Evolutionary conservation across 1,140 invertebrate species (phyloP).

Genomic region (Drosophila nigrodunni): DNA sequence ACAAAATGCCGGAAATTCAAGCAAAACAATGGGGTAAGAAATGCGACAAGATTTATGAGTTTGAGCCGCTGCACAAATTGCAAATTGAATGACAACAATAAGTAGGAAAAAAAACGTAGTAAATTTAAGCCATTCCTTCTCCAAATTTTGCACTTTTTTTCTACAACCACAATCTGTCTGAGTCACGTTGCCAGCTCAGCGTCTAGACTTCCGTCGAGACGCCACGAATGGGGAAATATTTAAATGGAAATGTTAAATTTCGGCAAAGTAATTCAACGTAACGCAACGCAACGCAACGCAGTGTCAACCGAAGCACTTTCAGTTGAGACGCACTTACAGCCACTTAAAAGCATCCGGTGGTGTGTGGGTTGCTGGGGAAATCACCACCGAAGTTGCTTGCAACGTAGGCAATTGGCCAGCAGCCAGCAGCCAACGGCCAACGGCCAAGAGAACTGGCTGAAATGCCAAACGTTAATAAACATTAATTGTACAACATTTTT

Average conservation of each 20-base stretch:
- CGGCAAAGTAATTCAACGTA: constrained; percentile 6
- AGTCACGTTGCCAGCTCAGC: constrained; percentile 51
- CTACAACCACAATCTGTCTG: constrained; percentile 9
- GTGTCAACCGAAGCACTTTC: constrained; percentile 3
- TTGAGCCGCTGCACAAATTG: constrained; percentile 58
- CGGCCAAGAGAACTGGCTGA: constrained; percentile 6
- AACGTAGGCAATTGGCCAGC: constrained; percentile 42
- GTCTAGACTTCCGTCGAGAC: constrained; percentile 81
- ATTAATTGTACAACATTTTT: constrained; percentile 70
- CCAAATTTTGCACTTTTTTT: background rate
- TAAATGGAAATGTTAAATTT: constrained; percentile 41
- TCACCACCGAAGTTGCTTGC: constrained; percentile 27
- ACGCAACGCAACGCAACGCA: constrained; percentile 21
- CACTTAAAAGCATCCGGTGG: constrained; percentile 71
- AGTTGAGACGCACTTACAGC: constrained; percentile 57
- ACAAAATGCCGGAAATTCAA: constrained; percentile 73
- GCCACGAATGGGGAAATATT: constrained; percentile 47
- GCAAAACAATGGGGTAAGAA: constrained; percentile 57
- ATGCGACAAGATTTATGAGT: constrained; percentile 59
- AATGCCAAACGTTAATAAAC: constrained; percentile 71
- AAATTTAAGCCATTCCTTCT: background rate
- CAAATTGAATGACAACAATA: constrained; percentile 69
- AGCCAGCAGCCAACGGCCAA: constrained; percentile 27
- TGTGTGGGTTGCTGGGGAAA: background rate
- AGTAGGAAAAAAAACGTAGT: constrained; percentile 1